phyloP scores from a whole-genome alignment of 2,113 vertebrate species.

The Psephotus haematonotus region DNA sequence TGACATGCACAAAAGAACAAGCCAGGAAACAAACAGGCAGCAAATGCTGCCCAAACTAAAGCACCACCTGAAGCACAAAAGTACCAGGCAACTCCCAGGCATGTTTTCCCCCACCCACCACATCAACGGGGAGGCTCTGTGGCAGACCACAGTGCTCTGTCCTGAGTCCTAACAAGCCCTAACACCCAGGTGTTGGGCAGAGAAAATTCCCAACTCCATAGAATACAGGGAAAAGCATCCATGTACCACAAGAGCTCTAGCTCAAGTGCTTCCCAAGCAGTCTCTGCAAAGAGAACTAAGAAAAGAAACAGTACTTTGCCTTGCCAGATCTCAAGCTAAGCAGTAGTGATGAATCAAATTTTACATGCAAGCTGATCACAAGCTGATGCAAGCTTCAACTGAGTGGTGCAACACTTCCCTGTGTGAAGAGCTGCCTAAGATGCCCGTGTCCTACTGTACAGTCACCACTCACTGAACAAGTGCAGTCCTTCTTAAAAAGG shows the following conservation, averaged over 20 bases:
- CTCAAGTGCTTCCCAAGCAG: rapidly evolving
- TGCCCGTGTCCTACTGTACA: rapidly evolving
- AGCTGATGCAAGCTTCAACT: background rate
- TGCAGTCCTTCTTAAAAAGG: background rate
- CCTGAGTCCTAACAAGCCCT: background rate
- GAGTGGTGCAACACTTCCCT: background rate
- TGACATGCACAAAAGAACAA: background rate
- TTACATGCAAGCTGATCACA: background rate
- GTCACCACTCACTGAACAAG: rapidly evolving
- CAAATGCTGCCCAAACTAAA: rapidly evolving
- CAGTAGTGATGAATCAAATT: background rate
- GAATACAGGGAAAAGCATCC: background rate
- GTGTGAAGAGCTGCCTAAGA: background rate
- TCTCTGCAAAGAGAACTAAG: background rate
- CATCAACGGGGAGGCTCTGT: background rate
- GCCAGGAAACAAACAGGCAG: background rate
- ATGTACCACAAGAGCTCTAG: background rate
- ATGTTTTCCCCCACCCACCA: background rate
- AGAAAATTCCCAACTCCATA: background rate
- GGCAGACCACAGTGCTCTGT: background rate
- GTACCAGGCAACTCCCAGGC: background rate
- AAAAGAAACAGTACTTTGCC: background rate
- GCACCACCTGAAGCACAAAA: slow-evolving; percentile 29
- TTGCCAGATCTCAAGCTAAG: background rate
- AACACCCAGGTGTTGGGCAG: background rate